These are phyloP conservation scores for Diplolepis rosae DNA, from an alignment of 2,888 invertebrate species.

Conservation along the genomic window DNA sequence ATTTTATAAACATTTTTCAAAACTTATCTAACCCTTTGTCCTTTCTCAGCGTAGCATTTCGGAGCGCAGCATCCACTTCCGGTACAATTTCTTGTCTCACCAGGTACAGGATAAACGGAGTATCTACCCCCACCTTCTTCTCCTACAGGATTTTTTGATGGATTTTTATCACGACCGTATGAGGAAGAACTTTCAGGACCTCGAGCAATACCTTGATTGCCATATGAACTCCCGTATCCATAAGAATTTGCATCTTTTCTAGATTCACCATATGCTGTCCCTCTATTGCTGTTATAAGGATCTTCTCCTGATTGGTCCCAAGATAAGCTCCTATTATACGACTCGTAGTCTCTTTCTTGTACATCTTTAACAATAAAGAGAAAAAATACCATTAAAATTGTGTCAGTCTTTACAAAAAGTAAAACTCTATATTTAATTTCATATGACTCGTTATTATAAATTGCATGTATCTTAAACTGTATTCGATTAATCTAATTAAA, in stretches of 20 bases:
- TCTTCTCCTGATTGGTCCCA: background rate
- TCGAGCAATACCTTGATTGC: slow-evolving; percentile 18
- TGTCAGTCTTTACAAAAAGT: too few species aligned
- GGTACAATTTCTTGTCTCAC: slow-evolving; percentile 77
- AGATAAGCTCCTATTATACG: background rate
- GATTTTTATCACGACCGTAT: background rate
- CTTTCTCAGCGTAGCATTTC: slow-evolving; percentile 93
- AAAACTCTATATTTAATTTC: too few species aligned
- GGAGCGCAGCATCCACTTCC: slow-evolving; percentile 84
- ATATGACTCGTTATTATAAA: too few species aligned
- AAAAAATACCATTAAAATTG: too few species aligned
- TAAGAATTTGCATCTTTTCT: slow-evolving; percentile 30
- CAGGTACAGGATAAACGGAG: slow-evolving; percentile 74
- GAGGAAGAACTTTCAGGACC: background rate
- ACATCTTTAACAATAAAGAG: background rate
- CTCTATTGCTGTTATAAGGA: background rate
- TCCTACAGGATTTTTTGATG: background rate
- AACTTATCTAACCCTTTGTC: slow-evolving; percentile 79
- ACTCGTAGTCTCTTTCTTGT: background rate
- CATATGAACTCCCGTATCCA: background rate
- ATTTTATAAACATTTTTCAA: background rate
- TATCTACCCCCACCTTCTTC: slow-evolving; percentile 70
- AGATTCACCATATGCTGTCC: background rate
- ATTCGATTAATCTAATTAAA: too few species aligned
- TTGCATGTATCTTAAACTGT: too few species aligned